Evolutionary conservation across 2,113 vertebrate genomes (phyloP).

Genomic region (Dipodomys spectabilis): DNA sequence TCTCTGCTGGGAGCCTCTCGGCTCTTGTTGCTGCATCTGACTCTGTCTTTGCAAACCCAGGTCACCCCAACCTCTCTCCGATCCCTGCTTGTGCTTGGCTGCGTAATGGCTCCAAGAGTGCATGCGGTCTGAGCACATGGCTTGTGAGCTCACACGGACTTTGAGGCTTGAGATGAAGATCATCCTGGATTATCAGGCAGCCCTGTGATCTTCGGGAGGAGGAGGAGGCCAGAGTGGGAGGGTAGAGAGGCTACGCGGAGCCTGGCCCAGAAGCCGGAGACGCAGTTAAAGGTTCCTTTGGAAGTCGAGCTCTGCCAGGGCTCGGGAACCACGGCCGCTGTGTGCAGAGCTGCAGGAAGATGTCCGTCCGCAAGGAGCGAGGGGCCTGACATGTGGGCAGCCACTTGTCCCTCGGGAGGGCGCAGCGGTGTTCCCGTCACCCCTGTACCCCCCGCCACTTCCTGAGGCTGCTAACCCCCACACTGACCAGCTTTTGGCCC

Average conservation of each 20-base stretch:
- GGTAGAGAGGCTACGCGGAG: not conserved
- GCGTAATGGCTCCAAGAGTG: not conserved
- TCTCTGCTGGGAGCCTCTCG: not conserved
- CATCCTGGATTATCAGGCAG: not conserved
- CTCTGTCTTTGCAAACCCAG: not conserved
- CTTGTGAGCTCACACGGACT: not conserved
- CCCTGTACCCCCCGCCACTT: too few species aligned
- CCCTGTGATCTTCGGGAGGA: not conserved
- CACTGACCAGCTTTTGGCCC: not conserved
- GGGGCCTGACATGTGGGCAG: too few species aligned
- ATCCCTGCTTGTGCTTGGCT: too few species aligned
- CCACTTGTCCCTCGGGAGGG: too few species aligned
- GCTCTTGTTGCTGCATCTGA: not conserved
- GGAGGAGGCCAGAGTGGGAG: not conserved
- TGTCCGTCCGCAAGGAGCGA: too few species aligned
- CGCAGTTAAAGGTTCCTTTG: accelerated
- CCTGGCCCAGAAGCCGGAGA: not conserved
- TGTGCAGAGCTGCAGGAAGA: not conserved
- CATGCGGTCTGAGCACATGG: not conserved
- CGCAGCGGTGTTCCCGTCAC: too few species aligned
- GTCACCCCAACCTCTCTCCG: not conserved
- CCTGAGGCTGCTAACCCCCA: too few species aligned
- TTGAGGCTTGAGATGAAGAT: not conserved
- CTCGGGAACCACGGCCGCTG: too few species aligned
- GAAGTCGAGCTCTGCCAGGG: not conserved